Percentiles rank a stretch among this genome's conserved stretches.
phyloP scores from a whole-genome alignment of 2,113 vertebrate species.

The Polypterus senegalus region DNA sequence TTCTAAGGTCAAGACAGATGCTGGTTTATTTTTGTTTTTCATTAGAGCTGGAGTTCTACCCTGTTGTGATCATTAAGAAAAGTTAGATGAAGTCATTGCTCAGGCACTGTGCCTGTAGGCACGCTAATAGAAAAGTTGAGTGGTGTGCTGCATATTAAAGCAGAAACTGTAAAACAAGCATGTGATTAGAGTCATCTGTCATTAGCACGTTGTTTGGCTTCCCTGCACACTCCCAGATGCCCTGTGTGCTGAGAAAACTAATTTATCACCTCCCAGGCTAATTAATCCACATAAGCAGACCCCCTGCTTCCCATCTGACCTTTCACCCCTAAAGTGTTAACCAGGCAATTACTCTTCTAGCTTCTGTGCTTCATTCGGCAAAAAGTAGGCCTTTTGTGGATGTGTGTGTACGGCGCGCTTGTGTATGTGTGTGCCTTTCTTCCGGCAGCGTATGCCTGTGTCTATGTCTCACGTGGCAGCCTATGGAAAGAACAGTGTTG shows the following conservation, averaged over 20 bases:
- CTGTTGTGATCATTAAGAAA: no score
- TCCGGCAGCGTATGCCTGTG: background rate
- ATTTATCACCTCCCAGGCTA: constrained; percentile 40
- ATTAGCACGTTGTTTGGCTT: constrained; percentile 2
- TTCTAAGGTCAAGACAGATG: no score
- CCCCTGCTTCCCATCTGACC: constrained; percentile 36
- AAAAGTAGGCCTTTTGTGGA: constrained; percentile 3
- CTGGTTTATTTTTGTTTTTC: no score
- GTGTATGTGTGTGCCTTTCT: no score
- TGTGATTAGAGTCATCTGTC: background rate
- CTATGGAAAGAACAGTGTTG: no score
- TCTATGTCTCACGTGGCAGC: no score
- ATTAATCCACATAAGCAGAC: constrained; percentile 39
- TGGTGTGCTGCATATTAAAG: no score
- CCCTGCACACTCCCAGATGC: constrained; percentile 4
- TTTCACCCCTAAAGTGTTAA: constrained; percentile 47
- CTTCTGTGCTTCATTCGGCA: constrained; percentile 32
- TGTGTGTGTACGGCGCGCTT: background rate
- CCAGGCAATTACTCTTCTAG: constrained; percentile 48
- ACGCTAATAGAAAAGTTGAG: no score
- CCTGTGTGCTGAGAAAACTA: constrained; percentile 17
- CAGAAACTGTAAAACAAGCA: no score
- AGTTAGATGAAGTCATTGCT: no score
- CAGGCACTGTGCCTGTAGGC: no score
- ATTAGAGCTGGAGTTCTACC: no score